Conservation (phyloP, 2,113 vertebrate genomes). For the Propithecus coquereli region DNA sequence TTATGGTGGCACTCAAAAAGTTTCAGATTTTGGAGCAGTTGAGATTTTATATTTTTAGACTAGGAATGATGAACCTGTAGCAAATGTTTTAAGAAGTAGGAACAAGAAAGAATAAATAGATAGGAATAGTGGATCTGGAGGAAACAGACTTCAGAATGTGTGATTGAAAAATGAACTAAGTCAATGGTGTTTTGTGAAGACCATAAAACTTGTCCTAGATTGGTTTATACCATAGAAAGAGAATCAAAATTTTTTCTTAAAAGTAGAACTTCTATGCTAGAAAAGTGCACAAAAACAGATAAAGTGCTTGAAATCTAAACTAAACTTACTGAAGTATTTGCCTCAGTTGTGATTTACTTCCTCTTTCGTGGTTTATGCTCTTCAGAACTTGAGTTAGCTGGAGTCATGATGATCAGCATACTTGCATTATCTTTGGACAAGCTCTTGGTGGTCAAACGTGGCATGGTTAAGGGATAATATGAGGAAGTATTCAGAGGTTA, state of each 20-base stretch:
- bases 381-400: neutral
- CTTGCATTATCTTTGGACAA: neutral
- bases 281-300: neutral
- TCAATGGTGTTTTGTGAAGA: neutral
- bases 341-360: neutral
- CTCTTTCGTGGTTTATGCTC: neutral
- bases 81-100: neutral
- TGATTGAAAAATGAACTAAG: neutral
- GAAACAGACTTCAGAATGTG: neutral
- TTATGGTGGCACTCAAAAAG: neutral
- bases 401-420: neutral
- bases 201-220: neutral
- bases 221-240: neutral
- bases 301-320: neutral
- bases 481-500: neutral
- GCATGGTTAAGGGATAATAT: neutral
- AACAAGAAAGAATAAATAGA: neutral
- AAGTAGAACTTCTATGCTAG: neutral
- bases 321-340: neutral
- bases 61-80: neutral
- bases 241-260: neutral
- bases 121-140: neutral
- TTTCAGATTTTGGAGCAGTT: neutral
- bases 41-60: neutral
- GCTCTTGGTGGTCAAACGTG: neutral